Conservation (phyloP, 2,797 vertebrate species). For the Gobionotothen gibberifrons region DNA sequence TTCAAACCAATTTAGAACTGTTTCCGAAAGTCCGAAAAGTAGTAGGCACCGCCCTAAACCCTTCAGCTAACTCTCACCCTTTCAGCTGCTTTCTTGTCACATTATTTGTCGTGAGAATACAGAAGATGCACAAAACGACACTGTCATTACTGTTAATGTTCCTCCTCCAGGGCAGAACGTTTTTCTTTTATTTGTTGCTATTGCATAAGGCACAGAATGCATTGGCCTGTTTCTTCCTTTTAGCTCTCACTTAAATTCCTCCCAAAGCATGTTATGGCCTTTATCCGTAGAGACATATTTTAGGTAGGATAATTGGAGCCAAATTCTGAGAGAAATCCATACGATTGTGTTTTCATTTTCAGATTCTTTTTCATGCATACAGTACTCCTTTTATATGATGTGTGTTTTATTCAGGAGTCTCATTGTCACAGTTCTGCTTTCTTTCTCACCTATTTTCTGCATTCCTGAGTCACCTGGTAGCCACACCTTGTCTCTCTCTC, state of each 20-base stretch:
- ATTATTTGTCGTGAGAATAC: slow-evolving; percentile 1
- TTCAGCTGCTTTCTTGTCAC: slow-evolving; percentile 9
- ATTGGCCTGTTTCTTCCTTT: not conserved
- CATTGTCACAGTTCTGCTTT: too few species aligned
- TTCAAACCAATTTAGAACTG: too few species aligned
- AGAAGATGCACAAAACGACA: not conserved
- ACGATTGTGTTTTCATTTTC: not conserved
- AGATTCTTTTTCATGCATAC: not conserved
- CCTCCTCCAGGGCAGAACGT: slow-evolving; percentile 14
- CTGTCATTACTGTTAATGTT: slow-evolving; percentile 10
- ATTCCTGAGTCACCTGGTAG: too few species aligned
- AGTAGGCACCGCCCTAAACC: not conserved
- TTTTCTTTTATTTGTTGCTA: slow-evolving; percentile 17
- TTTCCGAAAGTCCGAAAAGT: too few species aligned
- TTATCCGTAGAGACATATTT: too few species aligned
- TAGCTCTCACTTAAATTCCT: not conserved
- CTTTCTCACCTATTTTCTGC: too few species aligned
- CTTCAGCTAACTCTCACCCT: not conserved
- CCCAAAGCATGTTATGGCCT: not conserved
- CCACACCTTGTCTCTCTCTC: too few species aligned
- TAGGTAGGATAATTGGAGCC: not conserved
- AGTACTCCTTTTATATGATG: not conserved
- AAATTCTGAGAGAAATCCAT: not conserved
- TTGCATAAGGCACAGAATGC: slow-evolving; percentile 5
- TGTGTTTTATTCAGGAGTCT: slow-evolving; percentile 7